Evolutionary conservation across 2,888 invertebrate genomes (phyloP), one percentile per base, ranked within the genome.

Genomic region (Unio pictorum): DNA sequence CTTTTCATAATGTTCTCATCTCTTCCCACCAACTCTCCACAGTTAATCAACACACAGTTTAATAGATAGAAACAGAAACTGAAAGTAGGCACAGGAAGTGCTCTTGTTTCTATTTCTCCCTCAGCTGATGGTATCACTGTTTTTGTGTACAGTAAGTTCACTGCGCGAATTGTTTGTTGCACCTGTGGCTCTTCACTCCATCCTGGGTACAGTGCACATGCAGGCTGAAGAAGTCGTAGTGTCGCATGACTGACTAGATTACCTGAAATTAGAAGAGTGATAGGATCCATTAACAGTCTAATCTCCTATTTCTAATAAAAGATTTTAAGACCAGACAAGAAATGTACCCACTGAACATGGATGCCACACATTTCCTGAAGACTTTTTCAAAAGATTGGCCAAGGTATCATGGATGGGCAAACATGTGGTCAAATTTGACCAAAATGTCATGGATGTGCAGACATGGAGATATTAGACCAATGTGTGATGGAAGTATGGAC

Each of bases 1-100:
- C 89, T 85, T 1, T 81, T 73, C 66, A 88, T 79, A 1, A 84
- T 69, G 3, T 72, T 74, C 18, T 86, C 82, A 66, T 86, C 81
- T 57, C 74, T 83, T 26, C 80, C 79, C 30, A 82, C 83, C 45
- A 73, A 79, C 57, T 65, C 83, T 20, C 75, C 86, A 68, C 79
- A 84, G 34, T 73, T 79, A 54, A 72, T 76, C 60, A 90, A 71
- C 63, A 88, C 80, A 61, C 78, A 78, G 54, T 81, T 93, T 6
- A 97, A 89, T 81, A 97, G 92, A 20, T 95, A 94, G 89, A 96
- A 97, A 18, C 93, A 92, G 86, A 95, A 97, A 82, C 94, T 94
- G 91, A 96, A 96, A 0, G 94, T 94, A 2, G 96, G 94, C 0
- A 94, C 94, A 1, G 92, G 92, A 80, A 94, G 92, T 81, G 81